phyloP scores from a whole-genome alignment of 2,888 invertebrate species.

The Dorcus parallelipipedus region DNA sequence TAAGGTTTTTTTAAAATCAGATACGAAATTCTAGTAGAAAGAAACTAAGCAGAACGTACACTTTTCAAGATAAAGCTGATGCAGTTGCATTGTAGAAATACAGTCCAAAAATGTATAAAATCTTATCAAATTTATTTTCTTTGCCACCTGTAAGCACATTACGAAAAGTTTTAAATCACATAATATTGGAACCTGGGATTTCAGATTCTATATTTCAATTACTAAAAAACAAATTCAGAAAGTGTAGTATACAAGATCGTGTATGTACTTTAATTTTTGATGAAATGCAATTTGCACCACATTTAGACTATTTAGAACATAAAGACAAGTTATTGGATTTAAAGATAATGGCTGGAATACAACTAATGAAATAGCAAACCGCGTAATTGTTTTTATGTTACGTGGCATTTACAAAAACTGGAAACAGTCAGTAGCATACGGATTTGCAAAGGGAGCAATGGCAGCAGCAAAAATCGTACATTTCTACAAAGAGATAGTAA shows the following conservation, averaged over 20 bases:
- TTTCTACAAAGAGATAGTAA: neutral
- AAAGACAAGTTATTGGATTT: conserved; percentile 5
- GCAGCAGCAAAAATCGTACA: neutral
- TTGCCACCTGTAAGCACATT: no score
- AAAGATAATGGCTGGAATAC: neutral
- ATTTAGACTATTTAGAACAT: neutral
- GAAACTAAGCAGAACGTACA: no score
- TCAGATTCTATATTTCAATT: no score
- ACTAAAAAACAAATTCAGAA: neutral
- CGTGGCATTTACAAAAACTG: neutral
- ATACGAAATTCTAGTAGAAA: no score
- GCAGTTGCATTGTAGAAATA: no score
- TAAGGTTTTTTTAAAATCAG: no score
- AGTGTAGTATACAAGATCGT: neutral
- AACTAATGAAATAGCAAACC: neutral
- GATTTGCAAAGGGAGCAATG: neutral
- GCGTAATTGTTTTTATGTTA: neutral
- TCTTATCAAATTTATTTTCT: no score
- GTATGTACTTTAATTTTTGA: no score
- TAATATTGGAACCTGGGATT: no score
- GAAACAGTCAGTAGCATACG: conserved; percentile 1
- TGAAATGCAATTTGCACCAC: conserved; percentile 2
- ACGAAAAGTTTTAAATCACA: no score
- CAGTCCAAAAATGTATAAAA: no score
- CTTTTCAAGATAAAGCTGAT: no score